Evolutionary conservation across 2,797 vertebrate genomes (phyloP).

Genomic region (Tangara arthus): DNA sequence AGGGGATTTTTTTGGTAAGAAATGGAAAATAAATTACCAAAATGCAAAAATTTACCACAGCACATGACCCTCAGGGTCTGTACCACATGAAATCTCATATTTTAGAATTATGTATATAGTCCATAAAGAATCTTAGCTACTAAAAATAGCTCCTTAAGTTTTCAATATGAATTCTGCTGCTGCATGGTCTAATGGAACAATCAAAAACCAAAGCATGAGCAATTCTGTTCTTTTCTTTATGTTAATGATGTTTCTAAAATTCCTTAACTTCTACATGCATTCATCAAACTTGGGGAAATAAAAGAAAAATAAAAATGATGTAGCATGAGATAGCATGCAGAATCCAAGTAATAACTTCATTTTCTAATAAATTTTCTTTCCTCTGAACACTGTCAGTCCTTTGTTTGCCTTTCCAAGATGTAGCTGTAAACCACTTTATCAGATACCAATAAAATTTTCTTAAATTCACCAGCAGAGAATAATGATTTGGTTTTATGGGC

Average conservation of each 20-base stretch:
- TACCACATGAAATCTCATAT: background rate
- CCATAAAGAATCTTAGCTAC: background rate
- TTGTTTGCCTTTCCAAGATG: background rate
- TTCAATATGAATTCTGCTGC: background rate
- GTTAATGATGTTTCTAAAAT: background rate
- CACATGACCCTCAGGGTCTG: background rate
- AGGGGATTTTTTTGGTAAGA: accelerated
- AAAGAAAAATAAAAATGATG: background rate
- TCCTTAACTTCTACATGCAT: background rate
- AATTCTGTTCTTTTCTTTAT: background rate
- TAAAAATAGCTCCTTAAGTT: background rate
- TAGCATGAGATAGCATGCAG: background rate
- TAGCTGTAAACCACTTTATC: background rate
- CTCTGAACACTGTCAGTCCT: background rate
- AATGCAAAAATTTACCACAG: background rate
- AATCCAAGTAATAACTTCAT: background rate
- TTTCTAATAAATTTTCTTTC: background rate
- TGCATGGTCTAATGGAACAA: background rate
- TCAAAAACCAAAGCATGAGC: background rate
- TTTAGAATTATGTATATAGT: background rate
- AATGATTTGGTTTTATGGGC: constrained; percentile 49
- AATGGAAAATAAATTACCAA: background rate
- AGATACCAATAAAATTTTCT: background rate
- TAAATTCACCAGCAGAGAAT: constrained; percentile 17
- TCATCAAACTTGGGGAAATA: background rate